These are phyloP conservation scores for Atta texana DNA, from an alignment of 1,140 invertebrate species.

Conservation along the genomic window DNA sequence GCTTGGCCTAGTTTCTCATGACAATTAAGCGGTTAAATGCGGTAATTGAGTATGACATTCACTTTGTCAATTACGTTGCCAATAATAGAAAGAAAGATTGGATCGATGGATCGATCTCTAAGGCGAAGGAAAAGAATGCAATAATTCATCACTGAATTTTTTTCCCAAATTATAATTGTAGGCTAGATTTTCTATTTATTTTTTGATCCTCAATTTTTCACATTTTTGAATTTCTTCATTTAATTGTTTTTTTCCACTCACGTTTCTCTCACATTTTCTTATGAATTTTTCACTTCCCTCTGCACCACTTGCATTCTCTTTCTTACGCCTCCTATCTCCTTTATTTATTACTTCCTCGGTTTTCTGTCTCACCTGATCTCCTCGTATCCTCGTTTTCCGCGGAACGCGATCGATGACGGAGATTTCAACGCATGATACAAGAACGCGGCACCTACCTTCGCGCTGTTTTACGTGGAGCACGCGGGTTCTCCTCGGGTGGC, in stretches of 20 bases:
- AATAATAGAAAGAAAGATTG: background rate
- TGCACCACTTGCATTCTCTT: background rate
- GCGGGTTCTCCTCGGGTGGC: slow-evolving; percentile 70
- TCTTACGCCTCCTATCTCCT: background rate
- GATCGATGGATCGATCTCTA: background rate
- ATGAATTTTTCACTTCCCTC: background rate
- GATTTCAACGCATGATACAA: background rate
- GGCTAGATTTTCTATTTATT: background rate
- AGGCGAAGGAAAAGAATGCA: background rate
- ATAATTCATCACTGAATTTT: background rate
- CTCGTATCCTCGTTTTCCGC: background rate
- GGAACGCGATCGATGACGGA: no score
- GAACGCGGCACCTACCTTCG: slow-evolving; percentile 67
- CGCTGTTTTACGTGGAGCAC: slow-evolving; percentile 68
- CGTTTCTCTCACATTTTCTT: background rate
- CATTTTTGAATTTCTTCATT: background rate
- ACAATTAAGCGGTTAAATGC: background rate
- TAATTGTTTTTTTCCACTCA: background rate
- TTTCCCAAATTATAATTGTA: background rate
- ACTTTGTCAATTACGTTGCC: background rate
- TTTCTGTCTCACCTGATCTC: background rate
- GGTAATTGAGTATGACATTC: background rate
- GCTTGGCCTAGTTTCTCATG: background rate
- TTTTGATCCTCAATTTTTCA: no score
- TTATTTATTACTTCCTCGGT: background rate